Percentiles rank a stretch among this genome's conserved stretches.
Conservation (phyloP, 30 jellyfish, hydroid and myxozoan genomes). For the Mastigias papua region DNA sequence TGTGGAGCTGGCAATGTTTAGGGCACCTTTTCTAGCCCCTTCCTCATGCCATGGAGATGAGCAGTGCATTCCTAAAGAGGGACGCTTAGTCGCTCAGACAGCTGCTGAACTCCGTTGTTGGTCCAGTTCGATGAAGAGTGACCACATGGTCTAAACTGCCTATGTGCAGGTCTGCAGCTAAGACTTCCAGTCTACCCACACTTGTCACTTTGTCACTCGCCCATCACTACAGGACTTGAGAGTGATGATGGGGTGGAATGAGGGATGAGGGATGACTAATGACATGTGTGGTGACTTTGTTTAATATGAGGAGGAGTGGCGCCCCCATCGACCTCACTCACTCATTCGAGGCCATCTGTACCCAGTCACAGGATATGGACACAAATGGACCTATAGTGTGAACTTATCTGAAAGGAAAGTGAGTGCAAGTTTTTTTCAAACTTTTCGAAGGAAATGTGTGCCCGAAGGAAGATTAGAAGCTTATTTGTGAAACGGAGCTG, state of each 20-base stretch:
- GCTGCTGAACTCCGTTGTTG: not conserved
- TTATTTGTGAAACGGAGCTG: too few relatives aligned
- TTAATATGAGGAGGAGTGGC: not conserved
- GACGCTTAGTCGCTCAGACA: not conserved
- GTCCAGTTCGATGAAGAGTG: not conserved
- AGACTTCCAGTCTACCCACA: not conserved
- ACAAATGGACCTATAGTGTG: too few relatives aligned
- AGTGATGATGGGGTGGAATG: not conserved
- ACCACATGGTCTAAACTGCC: not conserved
- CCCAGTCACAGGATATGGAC: not conserved
- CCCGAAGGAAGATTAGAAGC: too few relatives aligned
- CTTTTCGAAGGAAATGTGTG: too few relatives aligned
- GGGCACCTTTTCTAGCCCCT: conserved; percentile 42
- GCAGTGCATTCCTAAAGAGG: not conserved
- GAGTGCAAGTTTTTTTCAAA: too few relatives aligned
- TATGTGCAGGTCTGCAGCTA: not conserved
- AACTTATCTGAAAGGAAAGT: too few relatives aligned
- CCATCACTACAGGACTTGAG: not conserved
- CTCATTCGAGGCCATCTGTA: not conserved
- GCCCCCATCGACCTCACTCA: not conserved
- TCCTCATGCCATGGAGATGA: not conserved
- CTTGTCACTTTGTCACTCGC: not conserved
- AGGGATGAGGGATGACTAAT: too few relatives aligned
- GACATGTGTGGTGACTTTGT: not conserved
- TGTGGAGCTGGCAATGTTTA: conserved; percentile 14